Percentiles rank a stretch among this genome's conserved stretches.
phyloP scores from a whole-genome alignment of 2,113 vertebrate genomes.

The Peromyscus californicus region DNA sequence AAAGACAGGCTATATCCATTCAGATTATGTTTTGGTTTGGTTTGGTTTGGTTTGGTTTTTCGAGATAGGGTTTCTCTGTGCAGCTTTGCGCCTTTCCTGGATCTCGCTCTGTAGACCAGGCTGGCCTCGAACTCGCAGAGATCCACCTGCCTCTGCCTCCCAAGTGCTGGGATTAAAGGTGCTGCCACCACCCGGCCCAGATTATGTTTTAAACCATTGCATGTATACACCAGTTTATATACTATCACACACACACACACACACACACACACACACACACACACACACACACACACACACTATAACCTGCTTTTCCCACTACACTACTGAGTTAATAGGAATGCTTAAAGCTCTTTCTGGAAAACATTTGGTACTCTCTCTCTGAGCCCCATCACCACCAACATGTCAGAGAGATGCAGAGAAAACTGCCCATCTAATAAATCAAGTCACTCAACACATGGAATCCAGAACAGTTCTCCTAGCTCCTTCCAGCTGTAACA shows the following conservation, averaged over 20 bases:
- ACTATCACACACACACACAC: background rate
- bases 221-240: background rate
- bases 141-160: too few species aligned
- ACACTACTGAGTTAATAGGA: background rate
- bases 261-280: background rate
- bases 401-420: background rate
- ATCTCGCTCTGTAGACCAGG: too few species aligned
- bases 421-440: slow-evolving; percentile 50
- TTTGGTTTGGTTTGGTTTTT: too few species aligned
- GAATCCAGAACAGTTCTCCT: background rate
- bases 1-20: background rate
- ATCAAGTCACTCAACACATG: background rate
- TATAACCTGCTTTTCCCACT: background rate
- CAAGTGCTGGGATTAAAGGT: too few species aligned
- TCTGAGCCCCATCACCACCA: background rate
- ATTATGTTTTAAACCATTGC: background rate
- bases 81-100: too few species aligned
- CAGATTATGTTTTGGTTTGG: background rate
- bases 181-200: background rate
- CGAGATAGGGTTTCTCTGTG: too few species aligned
- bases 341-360: slow-evolving; percentile 9
- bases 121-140: too few species aligned
- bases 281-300: background rate
- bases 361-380: background rate
- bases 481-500: background rate